Conservation (phyloP, 2,797 vertebrate genomes). For the Clarias fuscus region DNA sequence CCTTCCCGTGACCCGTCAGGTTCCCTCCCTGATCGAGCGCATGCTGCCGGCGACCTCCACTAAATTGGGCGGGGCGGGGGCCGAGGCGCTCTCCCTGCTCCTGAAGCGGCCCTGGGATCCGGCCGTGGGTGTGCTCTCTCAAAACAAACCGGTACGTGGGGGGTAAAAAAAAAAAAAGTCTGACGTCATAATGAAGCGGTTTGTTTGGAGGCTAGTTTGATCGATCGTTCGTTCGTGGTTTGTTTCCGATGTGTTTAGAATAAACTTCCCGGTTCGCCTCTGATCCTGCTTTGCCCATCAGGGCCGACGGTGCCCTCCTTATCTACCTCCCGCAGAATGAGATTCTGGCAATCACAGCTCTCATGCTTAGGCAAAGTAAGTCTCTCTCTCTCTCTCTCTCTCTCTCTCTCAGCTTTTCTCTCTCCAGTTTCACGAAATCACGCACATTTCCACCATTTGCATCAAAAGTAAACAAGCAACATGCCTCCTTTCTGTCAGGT, state of each 20-base stretch:
- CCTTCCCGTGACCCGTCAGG: slow-evolving; percentile 65
- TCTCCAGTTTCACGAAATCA: neutral
- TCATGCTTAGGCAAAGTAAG: slow-evolving; percentile 94
- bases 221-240: neutral
- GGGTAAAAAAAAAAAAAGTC: too few relatives aligned
- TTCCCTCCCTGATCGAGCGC: slow-evolving; percentile 91
- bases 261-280: slow-evolving; percentile 94
- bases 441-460: neutral
- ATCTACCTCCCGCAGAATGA: slow-evolving; percentile 88
- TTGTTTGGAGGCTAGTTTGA: neutral
- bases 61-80: slow-evolving; percentile 87
- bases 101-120: slow-evolving; percentile 98
- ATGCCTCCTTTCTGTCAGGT: slow-evolving; percentile 74
- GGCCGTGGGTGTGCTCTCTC: slow-evolving; percentile 93
- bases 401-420: neutral
- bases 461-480: neutral
- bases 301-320: slow-evolving; percentile 86
- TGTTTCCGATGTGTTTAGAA: slow-evolving; percentile 71
- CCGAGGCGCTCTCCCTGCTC: slow-evolving; percentile 91
- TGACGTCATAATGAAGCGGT: neutral
- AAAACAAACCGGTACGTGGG: slow-evolving; percentile 90
- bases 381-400: neutral
- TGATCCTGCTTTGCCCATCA: slow-evolving; percentile 92
- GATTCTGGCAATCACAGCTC: slow-evolving; percentile 98
- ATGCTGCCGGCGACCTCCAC: slow-evolving; percentile 88